Evolutionary conservation across 1,140 invertebrate genomes (phyloP), one percentile per base, ranked within the genome.

Genomic region (Drosophila ercepeae): DNA sequence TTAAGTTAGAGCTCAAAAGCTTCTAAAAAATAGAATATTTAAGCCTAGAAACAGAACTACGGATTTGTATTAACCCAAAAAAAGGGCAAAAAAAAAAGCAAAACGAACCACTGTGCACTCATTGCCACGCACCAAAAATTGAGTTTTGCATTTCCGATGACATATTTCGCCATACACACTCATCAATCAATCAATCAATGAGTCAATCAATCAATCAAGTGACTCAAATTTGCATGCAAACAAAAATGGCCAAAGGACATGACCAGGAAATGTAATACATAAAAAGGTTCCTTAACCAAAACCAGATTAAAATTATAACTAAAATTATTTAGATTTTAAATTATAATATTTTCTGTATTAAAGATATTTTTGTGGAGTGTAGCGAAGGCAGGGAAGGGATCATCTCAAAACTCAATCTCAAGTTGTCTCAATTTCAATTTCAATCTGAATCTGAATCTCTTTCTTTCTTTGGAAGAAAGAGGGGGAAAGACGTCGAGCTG

Each of bases 401-500:
- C 60, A 53, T 18, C 64, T 53, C 64, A 44, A 64, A 46, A 18
- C 61, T 63, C 58, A 65, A 67, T 65, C 46, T 27, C 13, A 36
- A 53, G 27, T 36, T 45, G 64, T 67, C 60, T 67, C 64, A 45
- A 67, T 67, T 67, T 67, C 60, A 41, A 67, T 67, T 48, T 67
- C 64, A 45, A 67, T 67, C 67, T 67, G 46, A 41, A 67, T 67
- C 48, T 65, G 13, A 44, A 67, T 53, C 45, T 42, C 27, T 21
- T 1, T 42, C 49, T 39, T 39, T 42, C 58, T 42, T 13, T 25
- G n/a, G 21, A 21, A 4, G 21, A 21, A 21, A 4, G 21, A 21
- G 39, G 36, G 36, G 36, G 13, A 5, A 52, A 27, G 52, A 63
- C 42, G 60, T 27, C 60, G 61, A 27, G 42, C 48, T 61, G 60